These are phyloP conservation scores for Lepisosteus osseus DNA, from an alignment of 2,113 vertebrate genomes.

Conservation along the genomic window DNA sequence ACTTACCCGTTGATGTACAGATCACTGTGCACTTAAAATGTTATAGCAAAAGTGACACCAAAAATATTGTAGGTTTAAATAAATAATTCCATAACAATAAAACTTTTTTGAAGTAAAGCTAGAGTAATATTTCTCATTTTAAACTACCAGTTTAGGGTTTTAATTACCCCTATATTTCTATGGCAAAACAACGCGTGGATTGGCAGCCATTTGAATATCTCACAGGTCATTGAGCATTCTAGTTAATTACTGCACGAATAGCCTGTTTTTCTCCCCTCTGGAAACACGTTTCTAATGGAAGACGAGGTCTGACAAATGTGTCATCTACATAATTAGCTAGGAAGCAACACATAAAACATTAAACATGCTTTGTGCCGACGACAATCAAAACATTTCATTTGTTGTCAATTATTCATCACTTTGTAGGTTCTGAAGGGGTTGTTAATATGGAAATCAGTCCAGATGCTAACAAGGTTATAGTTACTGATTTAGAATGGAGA, in stretches of 20 bases:
- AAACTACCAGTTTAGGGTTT: slow-evolving; percentile 82
- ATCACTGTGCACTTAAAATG: slow-evolving; percentile 59
- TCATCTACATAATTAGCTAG: slow-evolving; percentile 94
- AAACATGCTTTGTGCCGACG: slow-evolving; percentile 87
- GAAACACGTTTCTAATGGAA: slow-evolving; percentile 85
- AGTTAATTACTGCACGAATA: slow-evolving; percentile 90
- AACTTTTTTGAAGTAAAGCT: slow-evolving; percentile 34
- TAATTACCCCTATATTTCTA: slow-evolving; percentile 84
- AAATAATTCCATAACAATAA: slow-evolving; percentile 80
- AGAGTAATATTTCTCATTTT: slow-evolving; percentile 63
- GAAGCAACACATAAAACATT: slow-evolving; percentile 95
- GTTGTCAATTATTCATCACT: slow-evolving; percentile 98
- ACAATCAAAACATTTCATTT: slow-evolving; percentile 99
- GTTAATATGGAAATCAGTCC: slow-evolving; percentile 98
- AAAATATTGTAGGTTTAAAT: slow-evolving; percentile 50
- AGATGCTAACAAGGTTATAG: slow-evolving; percentile 96
- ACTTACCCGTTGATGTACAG: neutral
- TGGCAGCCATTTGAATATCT: slow-evolving; percentile 86
- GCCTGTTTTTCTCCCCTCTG: slow-evolving; percentile 85
- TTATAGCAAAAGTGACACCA: slow-evolving; percentile 35
- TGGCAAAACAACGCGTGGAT: slow-evolving; percentile 85
- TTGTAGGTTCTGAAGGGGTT: slow-evolving; percentile 96
- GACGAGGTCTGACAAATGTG: slow-evolving; percentile 89
- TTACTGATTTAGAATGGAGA: slow-evolving; percentile 86
- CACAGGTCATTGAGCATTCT: slow-evolving; percentile 88